Evolutionary conservation across 2,888 invertebrate species (phyloP), one percentile per base, ranked within the genome.

Genomic region (Nectonema munidae): DNA sequence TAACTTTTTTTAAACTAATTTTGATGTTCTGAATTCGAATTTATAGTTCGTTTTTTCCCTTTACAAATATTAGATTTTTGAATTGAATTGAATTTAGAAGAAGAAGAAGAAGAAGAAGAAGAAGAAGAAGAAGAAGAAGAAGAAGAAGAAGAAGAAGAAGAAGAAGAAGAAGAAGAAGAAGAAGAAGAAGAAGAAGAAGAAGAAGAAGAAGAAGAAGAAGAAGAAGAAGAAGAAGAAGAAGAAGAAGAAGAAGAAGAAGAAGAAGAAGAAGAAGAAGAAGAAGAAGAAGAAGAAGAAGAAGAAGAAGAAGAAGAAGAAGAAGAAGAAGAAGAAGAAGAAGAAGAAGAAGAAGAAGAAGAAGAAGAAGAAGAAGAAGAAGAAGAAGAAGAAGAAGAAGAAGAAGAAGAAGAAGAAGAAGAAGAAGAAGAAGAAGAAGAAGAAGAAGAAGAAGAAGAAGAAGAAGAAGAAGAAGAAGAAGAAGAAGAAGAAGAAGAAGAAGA

Each of bases 41-140:
- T n/a, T n/a, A n/a, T n/a, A n/a, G n/a, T n/a, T n/a, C n/a, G n/a
- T n/a, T n/a, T n/a, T n/a, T n/a, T n/a, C n/a, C n/a, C n/a, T n/a
- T n/a, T n/a, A n/a, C n/a, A n/a, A n/a, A n/a, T n/a, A n/a, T n/a
- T n/a, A n/a, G n/a, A 6, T n/a, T 25, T 25, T 6, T 25, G 25
- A 25, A 25, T 9, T 25, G n/a, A n/a, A 6, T 9, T 25, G 6
- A 6, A 25, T 9, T 9, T 9, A 25, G n/a, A n/a, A n/a, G n/a
- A n/a, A n/a, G n/a, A n/a, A n/a, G n/a, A n/a, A n/a, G n/a, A n/a
- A n/a, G n/a, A 25, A 9, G 25, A 25, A 25, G 25, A 25, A 25
- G 25, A 25, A 25, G 25, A 25, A 25, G 25, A 25, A 25, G 25
- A 25, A 25, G 25, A 25, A 25, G 25, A 25, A 25, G 25, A 25